Base-by-base conservation (phyloP, 2,888 invertebrate species). In the Halictus ligatus region DNA sequence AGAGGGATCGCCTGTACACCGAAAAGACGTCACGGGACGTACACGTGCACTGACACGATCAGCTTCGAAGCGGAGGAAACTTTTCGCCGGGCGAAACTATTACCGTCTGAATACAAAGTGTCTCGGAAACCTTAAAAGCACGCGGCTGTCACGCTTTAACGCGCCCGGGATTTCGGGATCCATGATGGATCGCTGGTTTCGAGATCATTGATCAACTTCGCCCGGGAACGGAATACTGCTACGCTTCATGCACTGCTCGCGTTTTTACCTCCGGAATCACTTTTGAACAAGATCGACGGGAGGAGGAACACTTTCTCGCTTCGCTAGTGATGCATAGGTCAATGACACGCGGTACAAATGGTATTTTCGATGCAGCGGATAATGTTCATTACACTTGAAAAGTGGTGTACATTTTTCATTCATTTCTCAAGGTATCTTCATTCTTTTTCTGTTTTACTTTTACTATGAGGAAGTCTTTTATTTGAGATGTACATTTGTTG, bases 11-110 rank as follows among this genome's bases (percentile, higher is more conserved):
- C 64, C 77, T 40, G 69, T 54, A 54, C 78, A 54, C n/a, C 71
- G 77, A 64, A 77, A 84, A 83, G 67, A 69, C 69, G 77, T 77
- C 69, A 18, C 25, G 77, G n/a, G 50, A 67, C 50, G 77, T 50
- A 54, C 48, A 67, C 40, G 46, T 64, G 75, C 48, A 48, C 29
- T 46, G 73, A 73, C 48, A 58, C 72, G 71, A 72, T 78, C 78
- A 58, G 58, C 64, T 43, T 72, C 72, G 72, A 73, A 40, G 67
- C 21, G 43, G 60, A 1, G 67, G n/a, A 69, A 78, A 69, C 71
- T 79, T 78, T 78, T 88, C 88, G 80, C 79, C 81, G 86, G 58
- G 86, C 58, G 78, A 58, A 82, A 54, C 86, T 86, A 84, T 82
- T 84, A 86, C 72, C 75, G 80, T 72, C 29, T 58, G 74, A 81